Conservation (phyloP, 2,888 invertebrate genomes). For the Limnephilus marmoratus region DNA sequence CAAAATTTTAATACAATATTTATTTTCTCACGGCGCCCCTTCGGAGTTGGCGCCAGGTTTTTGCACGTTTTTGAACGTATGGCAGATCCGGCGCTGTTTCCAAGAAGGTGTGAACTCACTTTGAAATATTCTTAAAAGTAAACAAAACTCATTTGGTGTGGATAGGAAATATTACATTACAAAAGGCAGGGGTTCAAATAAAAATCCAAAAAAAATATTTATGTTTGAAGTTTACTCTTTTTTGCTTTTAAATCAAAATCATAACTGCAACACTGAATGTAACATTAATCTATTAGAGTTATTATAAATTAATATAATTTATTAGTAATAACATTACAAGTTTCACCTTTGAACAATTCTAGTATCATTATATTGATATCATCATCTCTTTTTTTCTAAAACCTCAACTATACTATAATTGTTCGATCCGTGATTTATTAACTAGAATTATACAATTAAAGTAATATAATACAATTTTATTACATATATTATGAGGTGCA, state of each 20-base stretch:
- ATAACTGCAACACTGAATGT: constrained; percentile 66
- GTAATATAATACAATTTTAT: constrained; percentile 51
- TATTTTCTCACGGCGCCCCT: too few species aligned
- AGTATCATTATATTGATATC: constrained; percentile 50
- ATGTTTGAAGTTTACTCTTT: constrained; percentile 59
- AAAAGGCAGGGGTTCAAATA: background rate
- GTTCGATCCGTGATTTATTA: constrained; percentile 59
- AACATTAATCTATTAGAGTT: constrained; percentile 64
- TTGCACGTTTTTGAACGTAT: too few species aligned
- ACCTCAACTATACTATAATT: constrained; percentile 56
- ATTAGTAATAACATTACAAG: constrained; percentile 57
- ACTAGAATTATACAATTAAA: constrained; percentile 54
- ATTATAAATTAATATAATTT: constrained; percentile 58
- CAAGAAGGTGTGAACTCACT: background rate
- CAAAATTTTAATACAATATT: too few species aligned
- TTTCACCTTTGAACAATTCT: constrained; percentile 58
- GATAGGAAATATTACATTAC: background rate
- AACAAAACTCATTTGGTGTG: background rate
- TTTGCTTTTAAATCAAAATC: constrained; percentile 62
- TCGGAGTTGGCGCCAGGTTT: too few species aligned
- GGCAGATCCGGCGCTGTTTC: too few species aligned
- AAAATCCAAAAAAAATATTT: constrained; percentile 38
- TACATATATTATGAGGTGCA: constrained; percentile 59
- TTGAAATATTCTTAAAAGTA: too few species aligned
- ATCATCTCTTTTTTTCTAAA: constrained; percentile 47